Conservation (phyloP, 2,888 invertebrate genomes). For the Ophion slaviceki region DNA sequence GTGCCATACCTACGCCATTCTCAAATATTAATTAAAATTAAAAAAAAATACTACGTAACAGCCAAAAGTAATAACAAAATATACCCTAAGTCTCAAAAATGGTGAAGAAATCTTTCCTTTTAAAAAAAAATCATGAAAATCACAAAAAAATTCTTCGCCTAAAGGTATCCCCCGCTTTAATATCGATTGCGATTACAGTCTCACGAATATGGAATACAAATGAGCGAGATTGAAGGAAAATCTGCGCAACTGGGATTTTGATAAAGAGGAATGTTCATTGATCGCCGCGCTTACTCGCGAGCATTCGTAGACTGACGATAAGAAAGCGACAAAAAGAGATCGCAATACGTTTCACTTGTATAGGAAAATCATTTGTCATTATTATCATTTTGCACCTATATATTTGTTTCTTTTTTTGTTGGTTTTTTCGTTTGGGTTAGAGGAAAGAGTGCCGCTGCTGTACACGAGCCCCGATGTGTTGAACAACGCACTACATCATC, state of each 20-base stretch:
- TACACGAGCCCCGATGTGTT: constrained; percentile 82
- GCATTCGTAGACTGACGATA: constrained; percentile 53
- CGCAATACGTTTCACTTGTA: constrained; percentile 57
- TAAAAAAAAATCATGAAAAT: no score
- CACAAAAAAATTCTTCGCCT: no score
- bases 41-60: no score
- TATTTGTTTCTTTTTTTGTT: constrained; percentile 73
- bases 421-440: constrained; percentile 77
- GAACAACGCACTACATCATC: constrained; percentile 83
- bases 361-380: constrained; percentile 71
- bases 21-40: no score
- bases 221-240: background rate
- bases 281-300: constrained; percentile 21
- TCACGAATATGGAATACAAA: no score
- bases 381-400: constrained; percentile 76
- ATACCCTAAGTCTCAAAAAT: no score
- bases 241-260: background rate
- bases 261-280: background rate
- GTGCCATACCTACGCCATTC: no score
- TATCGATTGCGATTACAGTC: no score
- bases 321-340: background rate
- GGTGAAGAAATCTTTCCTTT: no score
- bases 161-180: no score
- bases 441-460: constrained; percentile 83
- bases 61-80: no score